Evolutionary conservation across 2,797 vertebrate genomes (phyloP).

Genomic region (Melopsittacus undulatus): DNA sequence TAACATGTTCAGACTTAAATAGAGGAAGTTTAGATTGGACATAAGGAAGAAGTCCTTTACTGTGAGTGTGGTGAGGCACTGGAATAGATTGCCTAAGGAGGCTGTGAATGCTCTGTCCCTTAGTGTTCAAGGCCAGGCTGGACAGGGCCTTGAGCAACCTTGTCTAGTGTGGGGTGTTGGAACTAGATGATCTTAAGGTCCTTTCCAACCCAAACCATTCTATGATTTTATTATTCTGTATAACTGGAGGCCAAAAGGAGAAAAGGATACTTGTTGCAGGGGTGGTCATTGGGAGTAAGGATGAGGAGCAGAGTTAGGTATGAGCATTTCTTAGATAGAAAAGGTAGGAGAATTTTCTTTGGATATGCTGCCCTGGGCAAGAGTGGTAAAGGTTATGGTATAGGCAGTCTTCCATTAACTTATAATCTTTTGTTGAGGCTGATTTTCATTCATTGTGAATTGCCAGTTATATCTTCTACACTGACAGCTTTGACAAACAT

Average conservation of each 20-base stretch:
- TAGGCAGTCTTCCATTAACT: neutral
- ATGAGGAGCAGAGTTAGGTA: neutral
- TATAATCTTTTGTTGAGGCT: neutral
- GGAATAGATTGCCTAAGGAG: neutral
- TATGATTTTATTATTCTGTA: neutral
- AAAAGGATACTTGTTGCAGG: accelerated
- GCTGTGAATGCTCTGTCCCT: neutral
- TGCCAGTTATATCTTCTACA: neutral
- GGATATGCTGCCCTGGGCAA: neutral
- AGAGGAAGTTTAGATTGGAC: neutral
- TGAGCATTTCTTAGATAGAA: neutral
- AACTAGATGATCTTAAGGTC: neutral
- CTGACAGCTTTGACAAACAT: neutral
- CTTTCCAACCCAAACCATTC: neutral
- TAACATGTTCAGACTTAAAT: neutral
- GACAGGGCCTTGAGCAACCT: neutral
- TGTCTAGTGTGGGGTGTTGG: neutral
- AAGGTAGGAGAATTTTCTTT: neutral
- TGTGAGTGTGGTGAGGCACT: neutral
- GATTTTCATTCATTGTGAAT: neutral
- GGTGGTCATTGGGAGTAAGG: neutral
- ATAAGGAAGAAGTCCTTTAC: neutral
- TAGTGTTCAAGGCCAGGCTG: neutral
- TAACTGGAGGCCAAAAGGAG: neutral
- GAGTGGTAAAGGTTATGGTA: neutral